A percentile compares a stretch with the other conserved stretches of the same genome.
These are phyloP conservation scores for Eudyptes chrysolophus DNA, from an alignment of 2,113 vertebrate species.

Conservation along the genomic window DNA sequence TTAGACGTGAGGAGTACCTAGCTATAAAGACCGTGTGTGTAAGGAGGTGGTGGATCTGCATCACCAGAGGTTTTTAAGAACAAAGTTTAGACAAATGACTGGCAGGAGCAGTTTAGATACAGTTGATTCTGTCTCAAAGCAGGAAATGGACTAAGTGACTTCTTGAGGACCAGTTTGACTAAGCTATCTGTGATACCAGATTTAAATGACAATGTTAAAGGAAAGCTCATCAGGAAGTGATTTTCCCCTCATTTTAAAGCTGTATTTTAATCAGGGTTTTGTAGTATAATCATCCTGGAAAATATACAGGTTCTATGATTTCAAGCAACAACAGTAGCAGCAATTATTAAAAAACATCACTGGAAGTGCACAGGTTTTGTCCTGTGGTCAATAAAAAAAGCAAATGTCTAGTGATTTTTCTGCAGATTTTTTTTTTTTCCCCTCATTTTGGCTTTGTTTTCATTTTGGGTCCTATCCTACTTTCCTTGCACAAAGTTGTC, in stretches of 20 bases:
- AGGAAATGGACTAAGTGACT: background rate
- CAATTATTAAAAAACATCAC: background rate
- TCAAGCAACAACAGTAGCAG: background rate
- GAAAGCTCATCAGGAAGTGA: background rate
- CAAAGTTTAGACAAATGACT: background rate
- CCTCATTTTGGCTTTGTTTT: background rate
- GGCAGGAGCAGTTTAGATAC: background rate
- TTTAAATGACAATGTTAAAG: background rate
- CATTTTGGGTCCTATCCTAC: background rate
- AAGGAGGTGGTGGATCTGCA: background rate
- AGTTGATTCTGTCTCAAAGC: background rate
- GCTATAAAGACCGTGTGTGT: background rate
- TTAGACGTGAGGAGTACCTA: background rate
- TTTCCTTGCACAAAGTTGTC: background rate
- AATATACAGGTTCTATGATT: background rate
- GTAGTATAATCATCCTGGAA: background rate
- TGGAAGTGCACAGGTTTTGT: background rate
- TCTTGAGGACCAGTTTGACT: background rate
- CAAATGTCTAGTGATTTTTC: background rate
- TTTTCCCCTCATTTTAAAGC: background rate
- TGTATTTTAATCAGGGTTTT: background rate
- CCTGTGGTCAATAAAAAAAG: background rate
- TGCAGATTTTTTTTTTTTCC: background rate
- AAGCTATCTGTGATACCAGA: background rate
- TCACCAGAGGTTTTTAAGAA: background rate